Evolutionary conservation across 2,797 vertebrate species (phyloP).

Genomic region (Sebastes wilsoni): DNA sequence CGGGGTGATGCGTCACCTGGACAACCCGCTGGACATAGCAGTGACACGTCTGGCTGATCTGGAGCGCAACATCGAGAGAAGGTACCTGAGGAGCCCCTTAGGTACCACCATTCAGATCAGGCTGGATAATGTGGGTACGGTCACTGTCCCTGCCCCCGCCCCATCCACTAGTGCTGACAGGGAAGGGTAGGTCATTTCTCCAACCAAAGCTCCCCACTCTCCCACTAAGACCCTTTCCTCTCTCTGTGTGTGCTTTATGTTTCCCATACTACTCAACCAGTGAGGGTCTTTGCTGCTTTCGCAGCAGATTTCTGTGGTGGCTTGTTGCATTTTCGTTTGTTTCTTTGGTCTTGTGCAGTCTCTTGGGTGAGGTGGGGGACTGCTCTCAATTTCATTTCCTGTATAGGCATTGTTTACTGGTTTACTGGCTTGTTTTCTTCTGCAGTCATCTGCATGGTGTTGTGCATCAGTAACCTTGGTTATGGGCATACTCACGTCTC

Average conservation of each 20-base stretch:
- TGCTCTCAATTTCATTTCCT: constrained; percentile 48
- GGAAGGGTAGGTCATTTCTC: constrained; percentile 99
- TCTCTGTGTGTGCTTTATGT: constrained; percentile 90
- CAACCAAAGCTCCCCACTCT: constrained; percentile 79
- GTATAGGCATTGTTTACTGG: constrained; percentile 43
- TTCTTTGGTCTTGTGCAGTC: constrained; percentile 81
- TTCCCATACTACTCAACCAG: constrained; percentile 61
- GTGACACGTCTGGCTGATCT: constrained; percentile 98
- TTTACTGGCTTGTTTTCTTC: constrained; percentile 37
- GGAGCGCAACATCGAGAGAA: constrained; percentile 99
- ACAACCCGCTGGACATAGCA: constrained; percentile 99
- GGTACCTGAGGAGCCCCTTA: constrained; percentile 99
- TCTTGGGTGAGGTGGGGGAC: constrained; percentile 17
- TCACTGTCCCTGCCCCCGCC: constrained; percentile 99
- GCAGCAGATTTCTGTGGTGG: constrained; percentile 84
- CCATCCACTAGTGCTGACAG: constrained; percentile 99
- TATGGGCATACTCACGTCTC: constrained; percentile 69
- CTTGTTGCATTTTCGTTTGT: constrained; percentile 80
- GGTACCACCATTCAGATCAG: constrained; percentile 99
- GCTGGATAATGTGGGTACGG: constrained; percentile 99
- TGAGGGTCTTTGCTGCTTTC: constrained; percentile 88
- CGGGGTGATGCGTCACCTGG: constrained; percentile 91
- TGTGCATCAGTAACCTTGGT: constrained; percentile 72
- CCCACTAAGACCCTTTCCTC: constrained; percentile 77
- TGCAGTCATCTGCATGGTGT: constrained; percentile 77